Conservation (phyloP, 2,888 invertebrate genomes). For the Thyatira batis region DNA sequence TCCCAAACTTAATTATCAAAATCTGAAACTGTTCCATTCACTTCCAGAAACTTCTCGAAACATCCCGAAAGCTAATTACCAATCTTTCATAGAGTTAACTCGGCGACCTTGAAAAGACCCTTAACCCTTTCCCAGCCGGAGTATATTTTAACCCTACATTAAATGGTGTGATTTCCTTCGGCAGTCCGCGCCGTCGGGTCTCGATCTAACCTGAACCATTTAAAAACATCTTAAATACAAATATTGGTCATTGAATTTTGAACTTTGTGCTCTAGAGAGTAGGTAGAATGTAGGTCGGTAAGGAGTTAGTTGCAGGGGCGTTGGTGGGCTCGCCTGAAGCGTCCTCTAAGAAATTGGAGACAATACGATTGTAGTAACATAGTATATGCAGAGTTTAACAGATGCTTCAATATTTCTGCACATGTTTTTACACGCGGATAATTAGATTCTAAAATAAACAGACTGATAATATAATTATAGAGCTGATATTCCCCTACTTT, state of each 20-base stretch:
- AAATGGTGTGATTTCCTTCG: slow-evolving; percentile 59
- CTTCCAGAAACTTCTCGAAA: too few relatives aligned
- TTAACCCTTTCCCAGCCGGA: slow-evolving; percentile 37
- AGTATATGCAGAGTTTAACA: slow-evolving; percentile 45
- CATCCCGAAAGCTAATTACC: background rate
- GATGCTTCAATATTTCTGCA: slow-evolving; percentile 22
- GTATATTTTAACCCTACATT: slow-evolving; percentile 72
- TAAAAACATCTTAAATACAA: slow-evolving; percentile 30
- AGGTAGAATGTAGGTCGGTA: slow-evolving; percentile 14
- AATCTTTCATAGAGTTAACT: background rate
- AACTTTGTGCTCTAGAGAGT: slow-evolving; percentile 2
- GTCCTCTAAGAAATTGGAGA: slow-evolving; percentile 78
- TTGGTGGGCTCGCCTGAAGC: slow-evolving; percentile 66
- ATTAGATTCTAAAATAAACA: too few relatives aligned
- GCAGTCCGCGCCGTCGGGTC: slow-evolving; percentile 69
- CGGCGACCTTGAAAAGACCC: slow-evolving; percentile 56
- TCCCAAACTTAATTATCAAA: too few relatives aligned
- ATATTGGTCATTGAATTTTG: slow-evolving; percentile 5
- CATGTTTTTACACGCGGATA: background rate
- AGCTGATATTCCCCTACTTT: too few relatives aligned
- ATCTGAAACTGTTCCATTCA: too few relatives aligned
- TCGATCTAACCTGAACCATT: slow-evolving; percentile 20
- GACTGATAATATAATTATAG: too few relatives aligned
- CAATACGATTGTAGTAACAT: slow-evolving; percentile 68
- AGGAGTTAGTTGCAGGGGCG: slow-evolving; percentile 45